phyloP scores from a whole-genome alignment of 2,113 vertebrate genomes.

The Motacilla alba region DNA sequence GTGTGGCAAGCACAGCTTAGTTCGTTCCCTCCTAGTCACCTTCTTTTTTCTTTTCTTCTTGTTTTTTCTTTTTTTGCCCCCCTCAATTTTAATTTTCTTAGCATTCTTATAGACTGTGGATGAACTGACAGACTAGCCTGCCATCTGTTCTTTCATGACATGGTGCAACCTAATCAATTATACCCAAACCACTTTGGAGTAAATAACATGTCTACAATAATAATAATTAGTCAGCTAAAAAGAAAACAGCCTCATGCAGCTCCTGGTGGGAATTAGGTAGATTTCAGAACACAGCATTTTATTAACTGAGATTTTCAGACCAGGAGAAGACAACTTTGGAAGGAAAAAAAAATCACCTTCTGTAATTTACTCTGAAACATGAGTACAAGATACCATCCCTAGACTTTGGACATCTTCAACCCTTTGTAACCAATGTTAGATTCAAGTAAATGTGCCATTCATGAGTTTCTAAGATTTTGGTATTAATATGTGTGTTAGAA shows the following conservation, averaged over 20 bases:
- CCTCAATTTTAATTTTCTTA: conserved; percentile 59
- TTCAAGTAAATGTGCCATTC: neutral
- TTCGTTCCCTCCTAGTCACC: conserved; percentile 61
- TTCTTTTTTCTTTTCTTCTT: conserved; percentile 74
- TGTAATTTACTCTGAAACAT: neutral
- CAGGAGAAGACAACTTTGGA: neutral
- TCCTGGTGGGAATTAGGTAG: conserved; percentile 33
- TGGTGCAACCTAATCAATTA: conserved; percentile 86
- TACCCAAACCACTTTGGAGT: conserved; percentile 56
- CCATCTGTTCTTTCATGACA: conserved; percentile 87
- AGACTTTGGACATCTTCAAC: neutral
- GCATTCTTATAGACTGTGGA: conserved; percentile 25
- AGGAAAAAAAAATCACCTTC: neutral
- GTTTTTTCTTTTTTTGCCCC: fast-evolving
- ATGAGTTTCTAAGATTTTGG: neutral
- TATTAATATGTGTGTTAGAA: neutral
- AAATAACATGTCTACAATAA: conserved; percentile 70
- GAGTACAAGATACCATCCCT: neutral
- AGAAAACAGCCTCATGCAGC: conserved; percentile 52
- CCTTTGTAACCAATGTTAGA: neutral
- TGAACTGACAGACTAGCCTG: conserved; percentile 38
- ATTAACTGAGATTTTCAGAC: neutral
- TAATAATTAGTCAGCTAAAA: conserved; percentile 68
- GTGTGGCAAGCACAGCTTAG: conserved; percentile 79
- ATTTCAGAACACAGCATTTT: conserved; percentile 30